Percentiles rank a stretch among this genome's conserved stretches.
Evolutionary conservation across 2,797 vertebrate genomes (phyloP).

Genomic region (Loris lydekkerianus): DNA sequence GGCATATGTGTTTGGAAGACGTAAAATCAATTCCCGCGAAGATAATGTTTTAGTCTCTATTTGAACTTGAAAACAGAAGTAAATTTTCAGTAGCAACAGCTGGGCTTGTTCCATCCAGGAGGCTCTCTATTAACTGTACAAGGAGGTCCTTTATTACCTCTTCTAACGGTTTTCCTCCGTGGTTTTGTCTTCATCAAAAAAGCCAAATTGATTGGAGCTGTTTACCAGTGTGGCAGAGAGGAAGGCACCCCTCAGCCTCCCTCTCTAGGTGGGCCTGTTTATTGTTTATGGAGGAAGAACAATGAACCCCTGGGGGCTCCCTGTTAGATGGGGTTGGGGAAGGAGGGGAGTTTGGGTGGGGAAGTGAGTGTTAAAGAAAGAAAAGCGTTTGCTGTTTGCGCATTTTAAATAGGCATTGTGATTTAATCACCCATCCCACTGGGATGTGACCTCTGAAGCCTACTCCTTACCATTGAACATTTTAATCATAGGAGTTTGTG

Average conservation of each 20-base stretch:
- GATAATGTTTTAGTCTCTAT: slow-evolving; percentile 86
- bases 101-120: slow-evolving; percentile 77
- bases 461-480: neutral
- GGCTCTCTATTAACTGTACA: slow-evolving; percentile 80
- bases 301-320: neutral
- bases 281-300: neutral
- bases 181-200: slow-evolving; percentile 81
- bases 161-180: slow-evolving; percentile 79
- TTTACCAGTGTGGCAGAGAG: slow-evolving; percentile 62
- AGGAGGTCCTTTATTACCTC: slow-evolving; percentile 80
- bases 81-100: slow-evolving; percentile 82
- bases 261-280: neutral
- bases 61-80: slow-evolving; percentile 87
- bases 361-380: neutral
- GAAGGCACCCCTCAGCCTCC: neutral
- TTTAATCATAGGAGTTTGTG: neutral
- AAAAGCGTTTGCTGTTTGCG: neutral
- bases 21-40: slow-evolving; percentile 86
- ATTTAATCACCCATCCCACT: neutral
- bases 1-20: slow-evolving; percentile 86
- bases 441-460: neutral
- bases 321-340: neutral
- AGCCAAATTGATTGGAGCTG: slow-evolving; percentile 79
- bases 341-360: too few relatives aligned
- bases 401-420: neutral